Evolutionary conservation across 1,140 invertebrate species (phyloP).

Genomic region (Whitmania pigra): DNA sequence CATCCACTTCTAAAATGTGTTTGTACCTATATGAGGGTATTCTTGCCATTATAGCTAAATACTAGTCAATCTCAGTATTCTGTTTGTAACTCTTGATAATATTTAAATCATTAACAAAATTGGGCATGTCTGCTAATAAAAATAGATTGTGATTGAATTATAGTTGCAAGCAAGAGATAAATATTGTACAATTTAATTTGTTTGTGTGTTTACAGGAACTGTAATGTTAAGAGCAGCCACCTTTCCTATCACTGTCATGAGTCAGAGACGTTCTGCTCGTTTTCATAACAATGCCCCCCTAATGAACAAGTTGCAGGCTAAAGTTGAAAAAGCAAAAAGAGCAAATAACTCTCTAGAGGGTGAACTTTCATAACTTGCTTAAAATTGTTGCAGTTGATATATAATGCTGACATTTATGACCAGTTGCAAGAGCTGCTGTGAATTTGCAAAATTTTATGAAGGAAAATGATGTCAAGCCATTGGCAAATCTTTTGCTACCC

Average conservation of each 20-base stretch:
- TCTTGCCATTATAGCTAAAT: not conserved
- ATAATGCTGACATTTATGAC: constrained; percentile 25
- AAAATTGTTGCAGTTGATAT: not conserved
- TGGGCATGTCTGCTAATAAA: not conserved
- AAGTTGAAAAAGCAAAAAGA: constrained; percentile 67
- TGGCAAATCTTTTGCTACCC: constrained; percentile 67
- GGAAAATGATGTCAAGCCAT: constrained; percentile 62
- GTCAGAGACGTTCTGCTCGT: constrained; percentile 61
- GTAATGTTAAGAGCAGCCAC: constrained; percentile 55
- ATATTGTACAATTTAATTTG: not conserved
- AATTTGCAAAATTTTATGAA: constrained; percentile 69
- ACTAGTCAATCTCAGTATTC: not conserved
- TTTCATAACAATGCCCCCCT: constrained; percentile 70
- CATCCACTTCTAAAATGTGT: not conserved
- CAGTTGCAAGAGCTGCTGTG: constrained; percentile 54
- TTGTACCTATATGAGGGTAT: constrained; percentile 15
- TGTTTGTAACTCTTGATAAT: not conserved
- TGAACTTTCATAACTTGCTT: constrained; percentile 31
- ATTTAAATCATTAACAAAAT: not conserved
- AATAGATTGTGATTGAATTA: not conserved
- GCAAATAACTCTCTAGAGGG: constrained; percentile 65
- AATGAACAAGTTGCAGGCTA: constrained; percentile 62
- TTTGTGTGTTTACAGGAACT: constrained; percentile 52
- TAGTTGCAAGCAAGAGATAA: not conserved
- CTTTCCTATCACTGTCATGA: constrained; percentile 67